These are phyloP conservation scores for Austrolebias charrua DNA, from an alignment of 2,797 vertebrate species.

Conservation along the genomic window DNA sequence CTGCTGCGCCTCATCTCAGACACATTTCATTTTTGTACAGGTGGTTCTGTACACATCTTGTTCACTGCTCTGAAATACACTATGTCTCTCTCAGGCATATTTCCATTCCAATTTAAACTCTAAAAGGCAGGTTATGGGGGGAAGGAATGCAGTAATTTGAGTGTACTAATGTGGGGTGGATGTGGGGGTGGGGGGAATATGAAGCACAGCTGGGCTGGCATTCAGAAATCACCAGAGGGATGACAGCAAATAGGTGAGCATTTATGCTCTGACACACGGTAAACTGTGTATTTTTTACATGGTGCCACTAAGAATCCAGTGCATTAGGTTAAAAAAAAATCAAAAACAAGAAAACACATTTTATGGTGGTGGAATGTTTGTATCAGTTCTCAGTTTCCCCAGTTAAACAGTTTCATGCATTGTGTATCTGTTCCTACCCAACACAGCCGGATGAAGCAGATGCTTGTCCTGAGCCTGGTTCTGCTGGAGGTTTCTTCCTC, in stretches of 20 bases:
- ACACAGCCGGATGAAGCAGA: no score
- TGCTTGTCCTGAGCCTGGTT: no score
- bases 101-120: constrained; percentile 39
- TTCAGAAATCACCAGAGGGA: constrained; percentile 57
- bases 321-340: neutral
- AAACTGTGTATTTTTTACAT: neutral
- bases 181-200: neutral
- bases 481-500: no score
- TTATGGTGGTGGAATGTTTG: neutral
- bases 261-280: constrained; percentile 21
- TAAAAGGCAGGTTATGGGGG: constrained; percentile 51
- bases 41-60: constrained; percentile 6
- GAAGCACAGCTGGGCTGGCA: constrained; percentile 32
- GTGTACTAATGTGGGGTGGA: constrained; percentile 32
- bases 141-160: constrained; percentile 73
- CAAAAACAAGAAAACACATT: neutral
- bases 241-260: constrained; percentile 35
- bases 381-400: neutral
- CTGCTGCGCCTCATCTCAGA: constrained; percentile 8
- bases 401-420: neutral
- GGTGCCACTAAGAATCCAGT: neutral
- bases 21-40: neutral
- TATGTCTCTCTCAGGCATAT: constrained; percentile 35
- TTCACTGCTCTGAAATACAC: constrained; percentile 10
- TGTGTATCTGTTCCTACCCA: no score